Conservation (phyloP, 2,888 invertebrate genomes). For the Chironomus riparius region DNA sequence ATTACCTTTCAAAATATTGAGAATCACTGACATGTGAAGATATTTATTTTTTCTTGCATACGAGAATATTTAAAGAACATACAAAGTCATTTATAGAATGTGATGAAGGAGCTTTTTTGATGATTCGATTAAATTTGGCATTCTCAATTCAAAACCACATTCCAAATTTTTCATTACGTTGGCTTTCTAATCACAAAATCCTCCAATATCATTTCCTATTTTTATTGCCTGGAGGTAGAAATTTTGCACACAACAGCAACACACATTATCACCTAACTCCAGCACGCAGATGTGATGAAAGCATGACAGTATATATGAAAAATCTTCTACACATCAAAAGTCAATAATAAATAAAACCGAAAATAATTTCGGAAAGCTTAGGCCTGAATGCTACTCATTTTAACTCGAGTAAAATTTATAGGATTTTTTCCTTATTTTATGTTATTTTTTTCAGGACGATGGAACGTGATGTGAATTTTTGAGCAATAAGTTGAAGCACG, state of each 20-base stretch:
- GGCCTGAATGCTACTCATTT: background rate
- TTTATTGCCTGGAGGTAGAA: background rate
- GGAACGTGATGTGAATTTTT: slow-evolving; percentile 2
- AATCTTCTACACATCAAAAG: background rate
- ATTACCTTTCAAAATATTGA: too few relatives aligned
- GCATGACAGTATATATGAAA: background rate
- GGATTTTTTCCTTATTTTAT: background rate
- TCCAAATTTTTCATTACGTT: background rate
- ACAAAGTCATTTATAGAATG: too few relatives aligned
- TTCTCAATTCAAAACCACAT: background rate
- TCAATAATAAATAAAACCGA: background rate
- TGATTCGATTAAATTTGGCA: background rate
- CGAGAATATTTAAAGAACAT: too few relatives aligned
- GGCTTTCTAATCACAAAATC: too few relatives aligned
- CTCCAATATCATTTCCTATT: too few relatives aligned
- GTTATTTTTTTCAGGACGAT: background rate
- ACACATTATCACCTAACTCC: background rate
- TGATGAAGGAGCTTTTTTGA: too few relatives aligned
- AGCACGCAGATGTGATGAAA: too few relatives aligned
- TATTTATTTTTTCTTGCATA: too few relatives aligned
- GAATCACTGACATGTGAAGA: too few relatives aligned
- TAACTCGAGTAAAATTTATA: background rate
- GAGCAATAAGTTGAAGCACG: background rate
- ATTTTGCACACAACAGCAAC: background rate
- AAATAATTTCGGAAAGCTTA: background rate